Conservation (phyloP, 2,113 vertebrate species). For the Bettongia penicillata region DNA sequence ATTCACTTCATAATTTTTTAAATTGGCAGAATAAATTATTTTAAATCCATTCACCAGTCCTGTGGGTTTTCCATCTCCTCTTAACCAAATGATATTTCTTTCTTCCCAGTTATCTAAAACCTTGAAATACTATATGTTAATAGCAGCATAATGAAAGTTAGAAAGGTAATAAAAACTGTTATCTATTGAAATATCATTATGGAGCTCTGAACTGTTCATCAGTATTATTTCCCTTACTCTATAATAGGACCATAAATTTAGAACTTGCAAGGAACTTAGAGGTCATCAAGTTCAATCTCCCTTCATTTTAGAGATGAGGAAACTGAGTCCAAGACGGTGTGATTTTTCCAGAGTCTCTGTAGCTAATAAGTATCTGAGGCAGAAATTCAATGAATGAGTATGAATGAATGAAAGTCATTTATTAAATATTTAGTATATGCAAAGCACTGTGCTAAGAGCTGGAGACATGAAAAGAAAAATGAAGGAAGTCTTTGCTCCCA, state of each 20-base stretch:
- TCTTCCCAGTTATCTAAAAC: background rate
- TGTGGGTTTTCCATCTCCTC: background rate
- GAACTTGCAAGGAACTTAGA: background rate
- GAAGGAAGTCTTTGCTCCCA: background rate
- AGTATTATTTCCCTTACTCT: background rate
- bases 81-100: background rate
- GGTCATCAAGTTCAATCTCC: background rate
- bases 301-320: background rate
- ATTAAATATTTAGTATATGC: background rate
- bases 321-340: background rate
- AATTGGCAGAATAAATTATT: slow-evolving; percentile 72
- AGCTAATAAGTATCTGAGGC: background rate
- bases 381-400: background rate
- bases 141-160: slow-evolving; percentile 40
- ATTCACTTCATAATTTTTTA: slow-evolving; percentile 63
- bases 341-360: background rate
- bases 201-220: slow-evolving; percentile 14
- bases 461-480: background rate
- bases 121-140: slow-evolving; percentile 1
- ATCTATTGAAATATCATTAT: background rate
- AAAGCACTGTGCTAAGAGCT: background rate
- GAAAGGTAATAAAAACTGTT: slow-evolving; percentile 7
- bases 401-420: background rate
- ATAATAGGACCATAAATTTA: background rate
- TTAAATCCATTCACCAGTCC: slow-evolving; percentile 58